Percentiles rank a stretch among this genome's conserved stretches.
These are phyloP conservation scores for Sebastes umbrosus DNA, from an alignment of 2,797 vertebrate species.

Conservation along the genomic window DNA sequence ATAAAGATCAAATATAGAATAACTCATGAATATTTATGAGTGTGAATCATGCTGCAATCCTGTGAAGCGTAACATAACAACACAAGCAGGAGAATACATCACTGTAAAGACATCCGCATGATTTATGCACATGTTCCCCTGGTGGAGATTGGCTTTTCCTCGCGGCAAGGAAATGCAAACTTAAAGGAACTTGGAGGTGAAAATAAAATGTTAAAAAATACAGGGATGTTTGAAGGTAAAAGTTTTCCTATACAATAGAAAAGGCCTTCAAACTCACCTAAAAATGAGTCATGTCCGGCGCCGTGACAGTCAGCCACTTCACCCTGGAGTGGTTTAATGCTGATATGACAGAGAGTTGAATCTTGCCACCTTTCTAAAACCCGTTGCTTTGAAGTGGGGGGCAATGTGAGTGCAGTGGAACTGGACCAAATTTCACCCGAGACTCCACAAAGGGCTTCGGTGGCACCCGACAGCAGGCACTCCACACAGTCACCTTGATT, in stretches of 20 bases:
- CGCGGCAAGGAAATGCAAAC: not conserved
- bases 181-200: constrained; percentile 1
- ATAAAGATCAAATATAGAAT: constrained; percentile 63
- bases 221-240: constrained; percentile 13
- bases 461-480: constrained; percentile 19
- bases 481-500: constrained; percentile 50
- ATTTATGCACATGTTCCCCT: constrained; percentile 48
- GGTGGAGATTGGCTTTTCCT: constrained; percentile 13
- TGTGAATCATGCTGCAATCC: constrained; percentile 19
- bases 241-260: constrained; percentile 36
- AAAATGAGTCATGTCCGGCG: constrained; percentile 27
- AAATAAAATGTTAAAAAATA: not conserved
- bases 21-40: constrained; percentile 66
- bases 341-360: constrained; percentile 41
- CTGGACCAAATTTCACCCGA: constrained; percentile 36
- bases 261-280: constrained; percentile 15
- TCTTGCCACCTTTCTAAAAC: constrained; percentile 32
- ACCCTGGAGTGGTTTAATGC: constrained; percentile 34
- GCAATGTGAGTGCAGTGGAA: constrained; percentile 21
- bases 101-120: constrained; percentile 50
- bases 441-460: constrained; percentile 29
- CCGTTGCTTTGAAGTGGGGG: constrained; percentile 53
- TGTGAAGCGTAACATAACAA: constrained; percentile 55
- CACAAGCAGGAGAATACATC: constrained; percentile 36
- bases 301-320: constrained; percentile 24